Conservation (phyloP, 1,140 invertebrate genomes). For the Belonocnema kinseyi region DNA sequence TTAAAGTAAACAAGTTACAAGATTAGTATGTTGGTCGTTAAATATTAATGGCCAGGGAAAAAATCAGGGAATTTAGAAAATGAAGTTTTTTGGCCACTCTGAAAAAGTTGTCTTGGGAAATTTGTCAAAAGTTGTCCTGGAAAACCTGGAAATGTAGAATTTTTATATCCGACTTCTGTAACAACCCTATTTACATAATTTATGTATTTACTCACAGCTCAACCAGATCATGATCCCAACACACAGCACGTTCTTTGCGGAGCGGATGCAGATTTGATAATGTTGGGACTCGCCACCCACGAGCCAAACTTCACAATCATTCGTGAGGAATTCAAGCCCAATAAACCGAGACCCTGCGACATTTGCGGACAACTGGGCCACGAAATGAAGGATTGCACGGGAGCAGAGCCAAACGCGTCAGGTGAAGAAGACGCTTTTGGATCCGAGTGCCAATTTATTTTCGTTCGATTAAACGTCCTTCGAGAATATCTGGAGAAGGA, state of each 20-base stretch:
- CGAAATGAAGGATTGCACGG: constrained; percentile 96
- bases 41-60: too few relatives aligned
- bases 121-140: too few relatives aligned
- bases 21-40: too few relatives aligned
- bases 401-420: constrained; percentile 76
- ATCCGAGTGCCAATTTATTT: constrained; percentile 89
- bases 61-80: too few relatives aligned
- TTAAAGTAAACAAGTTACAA: too few relatives aligned
- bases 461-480: constrained; percentile 93
- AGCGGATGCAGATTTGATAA: constrained; percentile 99
- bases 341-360: constrained; percentile 96
- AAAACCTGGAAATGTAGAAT: too few relatives aligned
- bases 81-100: too few relatives aligned
- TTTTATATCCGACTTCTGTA: too few relatives aligned
- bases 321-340: constrained; percentile 98
- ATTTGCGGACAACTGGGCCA: constrained; percentile 97
- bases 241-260: constrained; percentile 98
- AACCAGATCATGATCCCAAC: constrained; percentile 98
- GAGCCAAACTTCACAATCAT: constrained; percentile 99
- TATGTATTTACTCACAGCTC: constrained; percentile 78
- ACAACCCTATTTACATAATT: constrained; percentile 21
- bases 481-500: constrained; percentile 96
- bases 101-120: too few relatives aligned
- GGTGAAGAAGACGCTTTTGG: constrained; percentile 79
- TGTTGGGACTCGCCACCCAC: constrained; percentile 98